Base-by-base conservation (phyloP, 2,113 vertebrate genomes). In the Cololabis saira region DNA sequence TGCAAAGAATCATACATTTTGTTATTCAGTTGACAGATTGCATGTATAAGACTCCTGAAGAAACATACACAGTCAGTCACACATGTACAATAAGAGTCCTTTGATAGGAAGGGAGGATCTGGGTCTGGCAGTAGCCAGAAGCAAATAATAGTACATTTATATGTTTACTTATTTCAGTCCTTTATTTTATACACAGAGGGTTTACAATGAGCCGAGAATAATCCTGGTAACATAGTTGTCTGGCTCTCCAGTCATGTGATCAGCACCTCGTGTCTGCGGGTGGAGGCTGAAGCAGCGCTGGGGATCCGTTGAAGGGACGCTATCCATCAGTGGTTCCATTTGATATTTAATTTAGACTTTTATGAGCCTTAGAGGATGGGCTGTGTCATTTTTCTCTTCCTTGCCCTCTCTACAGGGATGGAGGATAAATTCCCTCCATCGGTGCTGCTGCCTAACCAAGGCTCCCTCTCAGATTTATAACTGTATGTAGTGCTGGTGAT, bases 301-400 rank as follows among this genome's bases (percentile, higher is more conserved):
- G 68, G 80, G 74, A 83, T 89, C 85, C 76, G 65, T 64, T 69
- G 74, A 80, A 47, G 84, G 85, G 83, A 76, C 24, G 90, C 86
- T 77, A 92, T 92, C 90, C 91, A 92, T 92, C 91, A 92, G 89
- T 84, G 84, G 83, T 90, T 92, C 92, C 90, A 93, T 93, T 91
- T 93, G 89, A 92, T 93, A 93, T 93, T 93, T 93, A 92, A 93
- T 93, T 93, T 90, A 88, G 88, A 92, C 91, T 93, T 93, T 93
- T 93, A 93, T 91, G 90, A 90, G 89, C 85, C 89, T 93, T 87
- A 89, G 84, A 92, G 86, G 90, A 89, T 90, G 90, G 85, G 78
- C 85, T 84, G 74, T 90, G 90, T 90, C 86, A 87, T 90, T 90
- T 91, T 82, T 85, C 88, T 85, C 85, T 87, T 63, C 55, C 61